Base-by-base conservation (phyloP, 2,888 invertebrate species). In the Metopia argyrocephala region DNA sequence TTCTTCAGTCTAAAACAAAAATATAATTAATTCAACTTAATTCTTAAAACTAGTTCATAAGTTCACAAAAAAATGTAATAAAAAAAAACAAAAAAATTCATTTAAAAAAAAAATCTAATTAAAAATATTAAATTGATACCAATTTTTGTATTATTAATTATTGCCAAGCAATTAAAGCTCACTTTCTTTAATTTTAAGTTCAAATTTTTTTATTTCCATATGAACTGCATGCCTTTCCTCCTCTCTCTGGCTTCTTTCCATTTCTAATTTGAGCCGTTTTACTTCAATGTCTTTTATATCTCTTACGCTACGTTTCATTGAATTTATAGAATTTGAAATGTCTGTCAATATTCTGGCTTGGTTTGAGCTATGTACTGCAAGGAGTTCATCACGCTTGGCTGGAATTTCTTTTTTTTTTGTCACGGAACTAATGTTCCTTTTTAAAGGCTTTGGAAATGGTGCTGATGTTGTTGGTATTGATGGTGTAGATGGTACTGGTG, bases 181-280 rank as follows among this genome's bases (percentile, higher is more conserved):
- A 20, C 31, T 52, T 65, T 52, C 31, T 52, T 31, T 65, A 21
- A 65, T 52, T 1, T 20, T 3, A 1, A 31, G 25, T 65, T 65
- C 31, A 52, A 65, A 52, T 28, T 15, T 27, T 65, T 65, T 65
- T 7, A 65, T 65, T 65, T 65, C 52, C 31, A 52, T 52, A 15
- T 31, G 31, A 15, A 31, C 21, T 15, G 7, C 21, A 21, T 65
- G 28, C 66, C 4, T 52, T 21, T 66, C 56, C 15, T 66, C 45
- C 66, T 66, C 66, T 9, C 65, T 65, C 38, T 52, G 20, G 5
- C 15, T 65, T 50, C 25, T 54, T 7, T 66, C 45, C 21, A 38
- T 12, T 25, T 38, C 54, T 18, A 56, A 25, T 45, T 66, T 38
- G 1, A 66, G 9, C 45, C 12, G 54, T 23, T 56, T 66, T 1